Evolutionary conservation across 2,797 vertebrate species (phyloP).

Genomic region (Eospalax fontanierii): DNA sequence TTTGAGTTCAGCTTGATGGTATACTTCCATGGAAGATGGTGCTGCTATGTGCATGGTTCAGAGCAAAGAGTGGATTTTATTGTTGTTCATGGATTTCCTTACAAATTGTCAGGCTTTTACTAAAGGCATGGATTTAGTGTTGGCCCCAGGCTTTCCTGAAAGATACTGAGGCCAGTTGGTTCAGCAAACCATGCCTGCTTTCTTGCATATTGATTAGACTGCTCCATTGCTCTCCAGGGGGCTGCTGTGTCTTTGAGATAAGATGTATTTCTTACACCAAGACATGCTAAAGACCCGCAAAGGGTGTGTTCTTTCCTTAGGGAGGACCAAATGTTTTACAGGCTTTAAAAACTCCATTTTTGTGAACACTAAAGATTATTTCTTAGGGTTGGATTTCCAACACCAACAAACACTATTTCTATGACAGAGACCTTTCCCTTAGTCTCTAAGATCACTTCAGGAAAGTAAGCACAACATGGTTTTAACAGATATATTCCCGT

Average conservation of each 20-base stretch:
- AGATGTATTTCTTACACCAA: not conserved
- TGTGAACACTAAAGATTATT: not conserved
- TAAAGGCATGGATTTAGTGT: not conserved
- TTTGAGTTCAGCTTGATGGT: not conserved
- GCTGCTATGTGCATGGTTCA: rapidly evolving
- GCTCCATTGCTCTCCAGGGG: rapidly evolving
- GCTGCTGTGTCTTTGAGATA: slow-evolving; percentile 1
- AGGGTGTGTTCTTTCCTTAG: not conserved
- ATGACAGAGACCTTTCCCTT: not conserved
- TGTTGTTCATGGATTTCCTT: not conserved
- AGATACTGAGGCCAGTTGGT: not conserved
- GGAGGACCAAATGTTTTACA: slow-evolving; percentile 45
- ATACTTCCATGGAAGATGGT: not conserved
- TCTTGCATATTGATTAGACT: not conserved
- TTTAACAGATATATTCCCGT: slow-evolving; percentile 47
- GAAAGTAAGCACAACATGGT: not conserved
- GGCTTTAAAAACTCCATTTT: not conserved
- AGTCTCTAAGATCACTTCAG: slow-evolving; percentile 22
- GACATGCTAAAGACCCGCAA: not conserved
- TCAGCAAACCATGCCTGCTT: not conserved
- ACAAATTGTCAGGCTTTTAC: not conserved
- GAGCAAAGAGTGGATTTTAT: not conserved
- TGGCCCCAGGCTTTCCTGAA: not conserved
- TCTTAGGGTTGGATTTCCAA: slow-evolving; percentile 43
- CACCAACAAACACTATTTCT: not conserved